phyloP scores from a whole-genome alignment of 2,113 vertebrate genomes.

The Delphinapterus leucas region DNA sequence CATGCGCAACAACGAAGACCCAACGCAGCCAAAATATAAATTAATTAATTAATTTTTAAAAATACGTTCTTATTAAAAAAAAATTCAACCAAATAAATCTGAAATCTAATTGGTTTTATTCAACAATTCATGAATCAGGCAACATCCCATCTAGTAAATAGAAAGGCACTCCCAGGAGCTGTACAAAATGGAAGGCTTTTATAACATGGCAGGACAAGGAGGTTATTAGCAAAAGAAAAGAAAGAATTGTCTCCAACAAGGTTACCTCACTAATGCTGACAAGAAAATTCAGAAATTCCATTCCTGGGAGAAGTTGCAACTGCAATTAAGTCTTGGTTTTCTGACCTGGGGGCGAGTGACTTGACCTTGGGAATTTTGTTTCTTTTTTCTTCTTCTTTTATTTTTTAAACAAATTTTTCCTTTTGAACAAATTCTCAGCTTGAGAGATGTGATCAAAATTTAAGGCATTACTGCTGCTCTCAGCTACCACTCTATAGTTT shows the following conservation, averaged over 20 bases:
- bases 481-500: neutral
- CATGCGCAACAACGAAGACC: no score
- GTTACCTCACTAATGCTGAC: neutral
- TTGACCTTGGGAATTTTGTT: neutral
- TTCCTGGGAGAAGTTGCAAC: neutral
- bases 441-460: neutral
- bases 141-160: neutral
- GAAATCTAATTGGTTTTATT: neutral
- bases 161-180: neutral
- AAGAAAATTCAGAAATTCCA: neutral
- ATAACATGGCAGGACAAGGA: neutral
- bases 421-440: neutral
- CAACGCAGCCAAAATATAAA: no score
- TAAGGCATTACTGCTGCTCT: neutral
- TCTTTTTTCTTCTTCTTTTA: neutral
- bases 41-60: accelerated
- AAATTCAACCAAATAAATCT: neutral
- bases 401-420: neutral
- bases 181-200: neutral
- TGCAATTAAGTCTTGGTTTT: neutral
- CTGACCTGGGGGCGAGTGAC: neutral
- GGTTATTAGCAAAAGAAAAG: neutral
- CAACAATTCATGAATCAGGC: neutral
- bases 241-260: neutral
- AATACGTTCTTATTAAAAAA: no score